Conservation (phyloP, 2,113 vertebrate species). For the Erythrocercus mccallii region DNA sequence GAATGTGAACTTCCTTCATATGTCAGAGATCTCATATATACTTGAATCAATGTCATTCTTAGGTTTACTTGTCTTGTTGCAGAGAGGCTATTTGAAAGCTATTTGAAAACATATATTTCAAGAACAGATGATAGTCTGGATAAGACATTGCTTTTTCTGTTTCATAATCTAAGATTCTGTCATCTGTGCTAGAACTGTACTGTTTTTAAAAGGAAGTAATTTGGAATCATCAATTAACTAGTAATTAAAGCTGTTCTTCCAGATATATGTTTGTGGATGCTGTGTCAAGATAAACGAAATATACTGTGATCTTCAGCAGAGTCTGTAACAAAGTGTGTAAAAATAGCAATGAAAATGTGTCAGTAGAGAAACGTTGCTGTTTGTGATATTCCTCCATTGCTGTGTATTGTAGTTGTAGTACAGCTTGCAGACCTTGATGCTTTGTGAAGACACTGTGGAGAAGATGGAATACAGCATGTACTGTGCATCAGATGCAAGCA, state of each 20-base stretch:
- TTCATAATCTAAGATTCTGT: neutral
- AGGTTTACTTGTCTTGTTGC: neutral
- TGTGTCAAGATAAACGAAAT: neutral
- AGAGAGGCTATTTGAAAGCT: neutral
- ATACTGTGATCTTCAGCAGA: neutral
- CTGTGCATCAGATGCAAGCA: neutral
- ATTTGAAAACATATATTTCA: neutral
- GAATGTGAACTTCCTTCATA: neutral
- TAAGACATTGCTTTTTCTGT: neutral
- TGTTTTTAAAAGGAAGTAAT: neutral
- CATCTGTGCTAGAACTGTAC: neutral
- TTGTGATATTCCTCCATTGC: neutral
- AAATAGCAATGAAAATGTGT: neutral
- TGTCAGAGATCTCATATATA: neutral
- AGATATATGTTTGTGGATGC: neutral
- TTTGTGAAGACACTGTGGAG: neutral
- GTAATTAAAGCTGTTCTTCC: constrained; percentile 17
- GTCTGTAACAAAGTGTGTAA: neutral
- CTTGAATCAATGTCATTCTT: neutral
- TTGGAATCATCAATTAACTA: neutral
- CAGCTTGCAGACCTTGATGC: neutral
- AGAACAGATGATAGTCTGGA: neutral
- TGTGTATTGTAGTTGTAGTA: neutral
- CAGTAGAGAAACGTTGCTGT: neutral
- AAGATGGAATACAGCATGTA: neutral